These are phyloP conservation scores for Columba guinea DNA, from an alignment of 2,797 vertebrate genomes.

Conservation along the genomic window DNA sequence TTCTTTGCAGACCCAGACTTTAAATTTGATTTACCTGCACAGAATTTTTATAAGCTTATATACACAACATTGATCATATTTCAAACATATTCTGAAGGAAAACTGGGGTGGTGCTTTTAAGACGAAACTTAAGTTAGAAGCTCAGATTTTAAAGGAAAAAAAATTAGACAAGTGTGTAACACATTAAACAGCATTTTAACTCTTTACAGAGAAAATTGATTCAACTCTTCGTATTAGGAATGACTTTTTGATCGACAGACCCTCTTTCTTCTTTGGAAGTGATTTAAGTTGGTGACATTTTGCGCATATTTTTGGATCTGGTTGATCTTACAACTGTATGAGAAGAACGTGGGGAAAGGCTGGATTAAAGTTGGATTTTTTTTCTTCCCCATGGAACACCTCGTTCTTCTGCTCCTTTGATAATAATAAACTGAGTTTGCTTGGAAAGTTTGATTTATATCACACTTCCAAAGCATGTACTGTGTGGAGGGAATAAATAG, in stretches of 20 bases:
- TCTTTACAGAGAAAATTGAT: background rate
- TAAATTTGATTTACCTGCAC: slow-evolving; percentile 40
- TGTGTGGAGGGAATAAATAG: background rate
- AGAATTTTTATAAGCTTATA: slow-evolving; percentile 25
- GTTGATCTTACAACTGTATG: background rate
- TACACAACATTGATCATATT: background rate
- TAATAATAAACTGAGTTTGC: background rate
- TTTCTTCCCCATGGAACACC: background rate
- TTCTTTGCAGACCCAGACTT: slow-evolving; percentile 42
- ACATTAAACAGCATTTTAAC: background rate
- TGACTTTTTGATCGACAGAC: background rate
- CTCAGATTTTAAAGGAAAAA: background rate
- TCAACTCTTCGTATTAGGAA: background rate
- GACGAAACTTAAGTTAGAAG: background rate
- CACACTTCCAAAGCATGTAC: background rate
- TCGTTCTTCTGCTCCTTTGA: background rate
- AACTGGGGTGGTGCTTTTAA: background rate
- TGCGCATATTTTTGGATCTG: background rate
- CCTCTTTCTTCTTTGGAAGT: background rate
- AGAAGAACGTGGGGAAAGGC: background rate
- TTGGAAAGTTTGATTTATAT: background rate
- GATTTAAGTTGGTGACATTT: background rate
- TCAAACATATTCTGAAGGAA: background rate
- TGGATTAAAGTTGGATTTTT: background rate
- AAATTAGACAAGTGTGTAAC: background rate